Conservation (phyloP, 1,140 invertebrate species). For the Microplitis demolitor region DNA sequence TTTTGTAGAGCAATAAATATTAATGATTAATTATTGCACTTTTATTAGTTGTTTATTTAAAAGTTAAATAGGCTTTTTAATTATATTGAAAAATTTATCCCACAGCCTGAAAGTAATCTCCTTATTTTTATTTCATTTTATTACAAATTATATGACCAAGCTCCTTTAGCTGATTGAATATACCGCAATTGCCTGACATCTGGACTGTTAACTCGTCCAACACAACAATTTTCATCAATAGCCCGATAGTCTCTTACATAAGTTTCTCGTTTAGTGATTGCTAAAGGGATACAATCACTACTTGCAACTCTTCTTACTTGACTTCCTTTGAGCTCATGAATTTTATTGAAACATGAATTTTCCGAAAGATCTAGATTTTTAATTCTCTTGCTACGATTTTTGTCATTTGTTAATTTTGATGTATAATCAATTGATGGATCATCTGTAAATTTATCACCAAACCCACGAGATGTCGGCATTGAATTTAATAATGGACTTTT, state of each 20-base stretch:
- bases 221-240: conserved; percentile 39
- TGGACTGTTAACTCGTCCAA: conserved; percentile 40
- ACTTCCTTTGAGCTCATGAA: not conserved
- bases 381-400: not conserved
- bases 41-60: too few relatives aligned
- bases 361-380: conserved; percentile 7
- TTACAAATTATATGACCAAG: conserved; percentile 57
- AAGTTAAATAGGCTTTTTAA: too few relatives aligned
- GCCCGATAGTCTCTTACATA: conserved; percentile 42
- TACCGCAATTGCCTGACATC: conserved; percentile 46
- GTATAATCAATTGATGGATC: not conserved
- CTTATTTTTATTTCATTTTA: not conserved
- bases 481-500: conserved; percentile 8
- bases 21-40: too few relatives aligned
- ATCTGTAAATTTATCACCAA: not conserved
- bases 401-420: not conserved
- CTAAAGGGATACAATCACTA: conserved; percentile 46
- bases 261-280: conserved; percentile 25
- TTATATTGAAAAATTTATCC: too few relatives aligned
- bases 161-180: conserved; percentile 55
- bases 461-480: too few relatives aligned
- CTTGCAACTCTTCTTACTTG: conserved; percentile 47
- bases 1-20: too few relatives aligned
- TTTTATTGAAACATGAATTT: conserved; percentile 13
- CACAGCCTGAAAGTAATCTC: too few relatives aligned